These are phyloP conservation scores for Seriola rivoliana DNA, from an alignment of 2,113 vertebrate genomes.

Conservation along the genomic window DNA sequence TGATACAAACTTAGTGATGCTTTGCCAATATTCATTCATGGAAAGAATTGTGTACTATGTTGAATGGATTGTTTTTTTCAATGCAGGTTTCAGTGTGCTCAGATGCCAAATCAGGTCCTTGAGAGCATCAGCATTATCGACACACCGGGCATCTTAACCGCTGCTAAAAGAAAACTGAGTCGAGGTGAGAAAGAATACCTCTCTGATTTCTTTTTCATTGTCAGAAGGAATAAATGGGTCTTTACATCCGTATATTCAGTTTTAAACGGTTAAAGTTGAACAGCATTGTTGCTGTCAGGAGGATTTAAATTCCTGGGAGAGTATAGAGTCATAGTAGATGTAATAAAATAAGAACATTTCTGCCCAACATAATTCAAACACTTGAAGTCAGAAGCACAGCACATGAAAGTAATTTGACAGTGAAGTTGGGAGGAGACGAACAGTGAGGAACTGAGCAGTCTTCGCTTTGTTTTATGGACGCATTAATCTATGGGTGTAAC, in stretches of 20 bases:
- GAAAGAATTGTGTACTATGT: not conserved
- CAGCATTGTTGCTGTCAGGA: not conserved
- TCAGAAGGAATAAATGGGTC: not conserved
- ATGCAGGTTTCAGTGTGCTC: conserved; percentile 89
- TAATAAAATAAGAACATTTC: conserved; percentile 12
- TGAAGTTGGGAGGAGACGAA: conserved; percentile 37
- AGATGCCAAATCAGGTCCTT: conserved; percentile 89
- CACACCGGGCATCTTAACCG: conserved; percentile 90
- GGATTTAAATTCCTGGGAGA: conserved; percentile 6
- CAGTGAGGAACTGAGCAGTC: conserved; percentile 28
- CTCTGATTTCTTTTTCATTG: not conserved
- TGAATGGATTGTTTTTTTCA: conserved; percentile 5
- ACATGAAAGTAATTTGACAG: conserved; percentile 41
- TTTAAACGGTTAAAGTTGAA: conserved; percentile 12
- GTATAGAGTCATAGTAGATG: not conserved
- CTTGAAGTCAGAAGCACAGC: conserved; percentile 31
- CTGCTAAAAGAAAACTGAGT: conserved; percentile 88
- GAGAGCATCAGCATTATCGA: conserved; percentile 92
- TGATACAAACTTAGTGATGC: not conserved
- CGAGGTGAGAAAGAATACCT: conserved; percentile 80
- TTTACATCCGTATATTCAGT: not conserved
- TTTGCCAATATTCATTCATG: not conserved
- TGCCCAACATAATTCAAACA: conserved; percentile 10
- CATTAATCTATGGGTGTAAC: conserved; percentile 72
- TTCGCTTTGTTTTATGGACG: conserved; percentile 57